Percentiles rank a stretch among this genome's conserved stretches.
Evolutionary conservation across 2,888 invertebrate genomes (phyloP).

Genomic region (Agrotis segetum): DNA sequence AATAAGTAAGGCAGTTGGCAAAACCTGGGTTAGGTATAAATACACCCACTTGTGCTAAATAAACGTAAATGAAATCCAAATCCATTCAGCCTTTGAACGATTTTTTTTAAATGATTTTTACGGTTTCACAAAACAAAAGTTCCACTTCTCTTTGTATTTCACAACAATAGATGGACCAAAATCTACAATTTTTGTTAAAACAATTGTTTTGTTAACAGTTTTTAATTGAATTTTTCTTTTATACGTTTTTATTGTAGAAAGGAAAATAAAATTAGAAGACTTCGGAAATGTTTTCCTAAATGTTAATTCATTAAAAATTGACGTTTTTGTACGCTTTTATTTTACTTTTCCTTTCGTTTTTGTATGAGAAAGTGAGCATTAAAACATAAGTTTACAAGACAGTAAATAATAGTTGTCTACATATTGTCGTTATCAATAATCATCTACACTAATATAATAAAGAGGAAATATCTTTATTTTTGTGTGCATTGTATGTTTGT

Average conservation of each 20-base stretch:
- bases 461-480: too few species aligned
- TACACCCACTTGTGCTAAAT: neutral
- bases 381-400: too few species aligned
- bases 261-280: conserved; percentile 23
- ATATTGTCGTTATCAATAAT: too few species aligned
- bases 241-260: conserved; percentile 22
- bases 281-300: conserved; percentile 19
- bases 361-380: neutral
- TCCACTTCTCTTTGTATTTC: conserved; percentile 43
- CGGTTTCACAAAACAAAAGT: conserved; percentile 43
- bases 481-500: too few species aligned
- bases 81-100: conserved; percentile 9
- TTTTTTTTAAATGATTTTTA: conserved; percentile 35
- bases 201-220: conserved; percentile 49
- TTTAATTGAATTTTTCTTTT: conserved; percentile 46
- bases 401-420: too few species aligned
- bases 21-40: too few species aligned
- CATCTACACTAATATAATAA: too few species aligned
- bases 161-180: conserved; percentile 45
- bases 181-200: conserved; percentile 36
- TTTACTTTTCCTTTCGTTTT: conserved; percentile 9
- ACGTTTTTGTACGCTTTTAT: conserved; percentile 11
- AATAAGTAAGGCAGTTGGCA: too few species aligned
- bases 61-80: neutral
- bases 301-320: conserved; percentile 38